phyloP scores from a whole-genome alignment of 2,888 invertebrate species.

The Helicoverpa assulta region DNA sequence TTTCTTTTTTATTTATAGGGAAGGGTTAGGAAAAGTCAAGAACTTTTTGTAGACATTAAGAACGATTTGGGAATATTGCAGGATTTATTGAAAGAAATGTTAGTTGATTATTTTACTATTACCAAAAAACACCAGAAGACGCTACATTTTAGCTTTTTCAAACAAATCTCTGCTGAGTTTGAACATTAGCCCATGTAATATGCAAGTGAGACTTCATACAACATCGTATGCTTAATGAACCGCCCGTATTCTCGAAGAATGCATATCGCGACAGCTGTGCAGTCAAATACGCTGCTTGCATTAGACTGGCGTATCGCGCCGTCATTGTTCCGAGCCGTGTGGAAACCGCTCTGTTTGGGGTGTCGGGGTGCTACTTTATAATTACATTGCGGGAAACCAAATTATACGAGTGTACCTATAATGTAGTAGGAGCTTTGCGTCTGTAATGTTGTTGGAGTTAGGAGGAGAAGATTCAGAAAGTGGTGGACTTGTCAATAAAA shows the following conservation, averaged over 20 bases:
- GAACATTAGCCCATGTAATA: conserved; percentile 4
- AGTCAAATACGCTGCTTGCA: conserved; percentile 15
- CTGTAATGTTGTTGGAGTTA: not conserved
- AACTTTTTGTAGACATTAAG: not conserved
- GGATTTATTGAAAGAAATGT: too few relatives aligned
- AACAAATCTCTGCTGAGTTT: not conserved
- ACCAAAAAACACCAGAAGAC: too few relatives aligned
- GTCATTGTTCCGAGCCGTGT: conserved; percentile 23
- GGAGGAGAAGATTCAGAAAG: conserved; percentile 9
- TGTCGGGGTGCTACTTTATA: conserved; percentile 12
- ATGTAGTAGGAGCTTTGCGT: conserved; percentile 11
- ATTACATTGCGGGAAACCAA: conserved; percentile 12
- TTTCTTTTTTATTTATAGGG: too few relatives aligned
- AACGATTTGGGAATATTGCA: not conserved
- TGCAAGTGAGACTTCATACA: conserved; percentile 6
- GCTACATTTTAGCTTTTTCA: too few relatives aligned
- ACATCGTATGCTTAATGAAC: conserved; percentile 33
- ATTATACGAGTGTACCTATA: conserved; percentile 6
- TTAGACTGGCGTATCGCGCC: conserved; percentile 13
- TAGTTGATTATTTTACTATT: too few relatives aligned
- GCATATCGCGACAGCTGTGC: conserved; percentile 16
- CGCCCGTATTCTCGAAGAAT: conserved; percentile 9
- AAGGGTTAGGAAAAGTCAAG: too few relatives aligned
- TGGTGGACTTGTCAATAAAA: too few relatives aligned
- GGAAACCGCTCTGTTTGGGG: not conserved